phyloP scores from a whole-genome alignment of 2,888 invertebrate species.

The Eulithis testata region DNA sequence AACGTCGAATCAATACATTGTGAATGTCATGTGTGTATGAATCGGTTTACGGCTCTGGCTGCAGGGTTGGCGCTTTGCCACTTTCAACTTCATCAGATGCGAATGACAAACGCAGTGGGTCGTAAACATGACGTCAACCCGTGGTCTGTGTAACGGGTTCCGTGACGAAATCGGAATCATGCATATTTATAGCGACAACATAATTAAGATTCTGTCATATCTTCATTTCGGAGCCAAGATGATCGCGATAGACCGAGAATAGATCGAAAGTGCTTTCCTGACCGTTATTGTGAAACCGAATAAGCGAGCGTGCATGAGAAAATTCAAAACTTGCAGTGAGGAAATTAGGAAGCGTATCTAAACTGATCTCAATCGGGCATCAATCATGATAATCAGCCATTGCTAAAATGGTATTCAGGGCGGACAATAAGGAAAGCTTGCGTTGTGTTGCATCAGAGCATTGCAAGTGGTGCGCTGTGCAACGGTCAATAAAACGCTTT shows the following conservation, averaged over 20 bases:
- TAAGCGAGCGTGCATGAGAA: constrained; percentile 23
- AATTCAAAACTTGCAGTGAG: constrained; percentile 16
- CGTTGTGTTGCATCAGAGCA: constrained; percentile 31
- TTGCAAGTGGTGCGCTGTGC: constrained; percentile 13
- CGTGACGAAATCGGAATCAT: constrained; percentile 33
- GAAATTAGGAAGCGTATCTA: constrained; percentile 32
- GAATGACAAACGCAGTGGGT: constrained; percentile 27
- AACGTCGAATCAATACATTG: constrained; percentile 22
- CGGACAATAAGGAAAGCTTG: constrained; percentile 39
- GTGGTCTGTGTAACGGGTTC: constrained; percentile 17
- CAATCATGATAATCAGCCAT: constrained; percentile 25
- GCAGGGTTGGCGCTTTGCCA: constrained; percentile 46
- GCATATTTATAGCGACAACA: constrained; percentile 43
- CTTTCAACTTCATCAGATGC: constrained; percentile 33
- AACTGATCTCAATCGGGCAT: constrained; percentile 20
- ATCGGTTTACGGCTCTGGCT: constrained; percentile 9
- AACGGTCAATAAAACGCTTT: constrained; percentile 35
- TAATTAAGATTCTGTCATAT: constrained; percentile 37
- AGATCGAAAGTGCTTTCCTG: constrained; percentile 20
- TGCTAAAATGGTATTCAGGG: constrained; percentile 35
- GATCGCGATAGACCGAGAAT: constrained; percentile 28
- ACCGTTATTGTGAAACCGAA: constrained; percentile 14
- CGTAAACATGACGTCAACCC: constrained; percentile 37
- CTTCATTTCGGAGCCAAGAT: constrained; percentile 31
- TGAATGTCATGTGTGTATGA: constrained; percentile 27